Evolutionary conservation across 2,113 vertebrate species (phyloP).

Genomic region (Syrmaticus mikado): DNA sequence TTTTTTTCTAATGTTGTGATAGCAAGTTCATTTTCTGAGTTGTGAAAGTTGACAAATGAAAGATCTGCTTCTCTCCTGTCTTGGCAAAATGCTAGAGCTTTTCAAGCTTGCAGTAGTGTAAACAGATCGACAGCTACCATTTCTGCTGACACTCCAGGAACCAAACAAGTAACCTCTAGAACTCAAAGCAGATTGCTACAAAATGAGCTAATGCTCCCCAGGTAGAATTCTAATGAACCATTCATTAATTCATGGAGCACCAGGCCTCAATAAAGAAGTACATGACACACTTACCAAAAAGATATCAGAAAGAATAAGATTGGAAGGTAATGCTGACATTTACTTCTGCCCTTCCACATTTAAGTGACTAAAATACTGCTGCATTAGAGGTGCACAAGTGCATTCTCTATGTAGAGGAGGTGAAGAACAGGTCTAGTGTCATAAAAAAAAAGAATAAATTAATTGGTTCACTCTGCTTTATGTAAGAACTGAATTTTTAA

Average conservation of each 20-base stretch:
- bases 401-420: neutral
- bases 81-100: neutral
- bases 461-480: neutral
- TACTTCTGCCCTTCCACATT: neutral
- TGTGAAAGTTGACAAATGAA: neutral
- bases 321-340: neutral
- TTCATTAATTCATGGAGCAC: neutral
- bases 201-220: neutral
- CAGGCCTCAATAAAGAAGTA: neutral
- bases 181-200: neutral
- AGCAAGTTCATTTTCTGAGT: neutral
- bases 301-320: neutral
- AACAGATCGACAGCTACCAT: neutral
- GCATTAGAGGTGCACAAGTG: neutral
- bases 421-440: neutral
- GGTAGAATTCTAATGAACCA: neutral
- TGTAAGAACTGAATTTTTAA: conserved; percentile 38
- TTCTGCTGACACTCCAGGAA: neutral
- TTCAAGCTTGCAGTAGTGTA: neutral
- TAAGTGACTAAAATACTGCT: neutral
- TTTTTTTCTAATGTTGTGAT: rapidly evolving
- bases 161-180: neutral
- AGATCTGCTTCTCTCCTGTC: neutral
- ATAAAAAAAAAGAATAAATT: neutral
- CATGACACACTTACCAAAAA: neutral